Evolutionary conservation across 30 jellyfish, hydroid and myxozoan species (phyloP), one percentile per base, ranked within the genome.

Genomic region (Aurelia sp.): DNA sequence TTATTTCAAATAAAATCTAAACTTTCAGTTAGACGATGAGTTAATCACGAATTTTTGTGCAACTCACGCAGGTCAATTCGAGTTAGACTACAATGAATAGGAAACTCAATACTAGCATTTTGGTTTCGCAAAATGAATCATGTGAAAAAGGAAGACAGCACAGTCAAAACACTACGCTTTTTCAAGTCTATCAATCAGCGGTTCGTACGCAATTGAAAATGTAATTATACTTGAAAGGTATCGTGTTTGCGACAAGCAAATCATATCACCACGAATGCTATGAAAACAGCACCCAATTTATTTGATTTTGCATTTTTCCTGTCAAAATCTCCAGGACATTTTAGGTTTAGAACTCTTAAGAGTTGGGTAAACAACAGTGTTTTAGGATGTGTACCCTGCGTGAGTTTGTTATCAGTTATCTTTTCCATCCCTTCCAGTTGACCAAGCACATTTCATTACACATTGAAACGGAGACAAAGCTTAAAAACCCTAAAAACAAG

Each of bases 311-410:
- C 89, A 59, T 78, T 61, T 74, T 64, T 62, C 80, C 89, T 78
- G 89, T 78, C 89, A 66, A 35, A 76, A 78, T 31, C 89, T 47
- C 79, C 89, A 64, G 52, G 22, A 53, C 30, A 51, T 55, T 69
- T 44, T 19, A 78, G 50, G 73, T 40, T 80, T 50, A 61, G 79
- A 62, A 50, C 86, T 51, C 40, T 78, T 61, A 23, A 73, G 60
- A 20, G 66, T 74, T 60, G 62, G 76, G 68, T 58, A 76, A 76
- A 33, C 73, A 61, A 44, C 89, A 48, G 89, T 52, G 89, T 57
- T 44, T 68, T 6, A 66, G 83, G 85, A 72, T 73, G 76, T 81
- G 59, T 82, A 23, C 83, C 91, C 71, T 16, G 76, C 93, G 10
- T 23, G 93, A 4, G 53, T 37, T 84, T 44, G 72, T 73, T 71